Evolutionary conservation across 2,888 invertebrate species (phyloP).

Genomic region (Cataglyphis rosenhaueri): DNA sequence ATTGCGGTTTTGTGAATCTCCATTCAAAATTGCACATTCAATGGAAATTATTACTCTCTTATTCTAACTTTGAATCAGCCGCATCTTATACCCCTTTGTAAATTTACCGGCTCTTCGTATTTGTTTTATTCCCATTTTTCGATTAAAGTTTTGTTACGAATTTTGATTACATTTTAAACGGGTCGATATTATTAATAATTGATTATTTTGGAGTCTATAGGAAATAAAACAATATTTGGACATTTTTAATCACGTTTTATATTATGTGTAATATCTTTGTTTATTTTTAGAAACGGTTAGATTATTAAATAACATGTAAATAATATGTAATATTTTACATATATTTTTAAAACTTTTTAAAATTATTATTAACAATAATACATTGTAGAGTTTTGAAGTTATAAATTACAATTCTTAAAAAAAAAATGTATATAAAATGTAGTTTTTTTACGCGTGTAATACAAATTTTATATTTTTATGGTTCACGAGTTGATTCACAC

Average conservation of each 20-base stretch:
- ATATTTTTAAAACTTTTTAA: neutral
- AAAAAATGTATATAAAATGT: neutral
- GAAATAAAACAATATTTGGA: neutral
- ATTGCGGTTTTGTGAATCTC: constrained; percentile 77
- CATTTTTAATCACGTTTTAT: neutral
- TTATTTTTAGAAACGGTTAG: neutral
- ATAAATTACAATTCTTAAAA: neutral
- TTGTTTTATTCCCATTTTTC: constrained; percentile 21
- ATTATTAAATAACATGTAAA: neutral
- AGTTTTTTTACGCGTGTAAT: neutral
- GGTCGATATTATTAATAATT: constrained; percentile 57
- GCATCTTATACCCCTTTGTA: constrained; percentile 17
- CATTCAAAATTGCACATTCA: constrained; percentile 62
- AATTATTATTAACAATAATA: neutral
- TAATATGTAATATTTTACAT: neutral
- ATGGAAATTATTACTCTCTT: constrained; percentile 50
- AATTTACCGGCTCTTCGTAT: constrained; percentile 47
- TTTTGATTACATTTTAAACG: constrained; percentile 41
- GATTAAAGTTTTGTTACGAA: constrained; percentile 54
- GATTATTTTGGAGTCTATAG: neutral
- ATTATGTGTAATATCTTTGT: neutral
- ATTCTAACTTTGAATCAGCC: constrained; percentile 12
- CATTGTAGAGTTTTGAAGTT: neutral
- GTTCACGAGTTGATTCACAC: neutral
- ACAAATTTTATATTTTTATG: neutral